Evolutionary conservation across 1,140 invertebrate genomes (phyloP).

Genomic region (Zaprionus taronus): DNA sequence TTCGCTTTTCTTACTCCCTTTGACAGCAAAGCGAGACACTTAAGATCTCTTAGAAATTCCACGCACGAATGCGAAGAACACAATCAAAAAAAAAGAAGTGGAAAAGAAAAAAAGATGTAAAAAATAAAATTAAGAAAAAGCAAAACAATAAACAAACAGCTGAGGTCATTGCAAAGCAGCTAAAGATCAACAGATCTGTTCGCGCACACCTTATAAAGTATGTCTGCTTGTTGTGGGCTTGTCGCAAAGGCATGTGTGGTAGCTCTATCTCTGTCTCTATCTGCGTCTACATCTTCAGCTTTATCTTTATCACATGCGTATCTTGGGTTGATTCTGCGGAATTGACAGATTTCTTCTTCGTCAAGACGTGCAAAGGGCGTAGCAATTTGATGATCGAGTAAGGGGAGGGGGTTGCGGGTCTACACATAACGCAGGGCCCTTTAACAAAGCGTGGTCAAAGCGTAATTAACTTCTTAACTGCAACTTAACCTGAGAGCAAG

Average conservation of each 20-base stretch:
- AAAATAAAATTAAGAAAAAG: slow-evolving; percentile 20
- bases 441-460: background rate
- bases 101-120: slow-evolving; percentile 16
- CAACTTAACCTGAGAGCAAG: background rate
- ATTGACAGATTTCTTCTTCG: slow-evolving; percentile 35
- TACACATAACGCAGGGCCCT: background rate
- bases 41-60: slow-evolving; percentile 31
- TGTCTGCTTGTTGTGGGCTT: background rate
- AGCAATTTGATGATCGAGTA: background rate
- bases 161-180: slow-evolving; percentile 56
- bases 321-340: slow-evolving; percentile 35
- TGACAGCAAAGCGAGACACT: background rate
- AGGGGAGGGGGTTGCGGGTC: background rate
- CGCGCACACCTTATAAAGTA: background rate
- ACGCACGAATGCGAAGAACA: slow-evolving; percentile 25
- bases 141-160: slow-evolving; percentile 44
- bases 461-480: slow-evolving; percentile 7
- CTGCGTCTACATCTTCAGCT: slow-evolving; percentile 12
- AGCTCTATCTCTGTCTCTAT: slow-evolving; percentile 8
- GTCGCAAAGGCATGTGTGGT: background rate
- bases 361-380: background rate
- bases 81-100: background rate
- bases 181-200: slow-evolving; percentile 9
- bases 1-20: background rate
- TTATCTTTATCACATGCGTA: slow-evolving; percentile 26